These are phyloP conservation scores for Priocnemis perturbator DNA, from an alignment of 2,888 invertebrate species.

Conservation along the genomic window DNA sequence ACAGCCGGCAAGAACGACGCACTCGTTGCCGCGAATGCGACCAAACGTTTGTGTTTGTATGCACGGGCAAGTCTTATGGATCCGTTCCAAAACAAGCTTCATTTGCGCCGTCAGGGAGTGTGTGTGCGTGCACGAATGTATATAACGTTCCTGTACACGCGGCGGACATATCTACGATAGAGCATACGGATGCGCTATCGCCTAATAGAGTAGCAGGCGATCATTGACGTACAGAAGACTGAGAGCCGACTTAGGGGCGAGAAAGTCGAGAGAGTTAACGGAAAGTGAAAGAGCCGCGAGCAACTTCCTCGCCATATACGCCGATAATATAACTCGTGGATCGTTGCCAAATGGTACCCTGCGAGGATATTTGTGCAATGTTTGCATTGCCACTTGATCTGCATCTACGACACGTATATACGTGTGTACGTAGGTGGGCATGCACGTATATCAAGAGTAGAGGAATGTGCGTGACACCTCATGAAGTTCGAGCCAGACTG, in stretches of 20 bases:
- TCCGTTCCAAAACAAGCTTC: slow-evolving; percentile 55
- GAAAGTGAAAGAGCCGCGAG: slow-evolving; percentile 11
- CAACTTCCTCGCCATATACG: slow-evolving; percentile 23
- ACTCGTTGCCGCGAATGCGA: slow-evolving; percentile 16
- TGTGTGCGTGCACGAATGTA: slow-evolving; percentile 1
- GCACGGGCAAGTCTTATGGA: slow-evolving; percentile 41
- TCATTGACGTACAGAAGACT: not conserved
- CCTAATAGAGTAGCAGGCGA: not conserved
- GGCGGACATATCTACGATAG: not conserved
- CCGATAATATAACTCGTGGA: slow-evolving; percentile 60
- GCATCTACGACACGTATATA: slow-evolving; percentile 6
- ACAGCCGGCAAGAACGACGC: no score
- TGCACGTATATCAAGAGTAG: not conserved
- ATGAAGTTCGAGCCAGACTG: not conserved
- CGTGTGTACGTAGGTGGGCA: no score
- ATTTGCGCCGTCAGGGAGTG: slow-evolving; percentile 34
- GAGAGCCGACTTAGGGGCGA: not conserved
- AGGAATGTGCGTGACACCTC: not conserved
- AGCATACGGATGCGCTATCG: not conserved
- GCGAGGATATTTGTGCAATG: slow-evolving; percentile 45
- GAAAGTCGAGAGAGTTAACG: no score
- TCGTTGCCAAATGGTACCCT: slow-evolving; percentile 55
- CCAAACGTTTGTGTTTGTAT: slow-evolving; percentile 21
- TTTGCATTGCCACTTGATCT: slow-evolving; percentile 56
- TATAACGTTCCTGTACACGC: not conserved